Evolutionary conservation across 2,888 invertebrate species (phyloP), one percentile per base, ranked within the genome.

Genomic region (Drymonia ruficornis): DNA sequence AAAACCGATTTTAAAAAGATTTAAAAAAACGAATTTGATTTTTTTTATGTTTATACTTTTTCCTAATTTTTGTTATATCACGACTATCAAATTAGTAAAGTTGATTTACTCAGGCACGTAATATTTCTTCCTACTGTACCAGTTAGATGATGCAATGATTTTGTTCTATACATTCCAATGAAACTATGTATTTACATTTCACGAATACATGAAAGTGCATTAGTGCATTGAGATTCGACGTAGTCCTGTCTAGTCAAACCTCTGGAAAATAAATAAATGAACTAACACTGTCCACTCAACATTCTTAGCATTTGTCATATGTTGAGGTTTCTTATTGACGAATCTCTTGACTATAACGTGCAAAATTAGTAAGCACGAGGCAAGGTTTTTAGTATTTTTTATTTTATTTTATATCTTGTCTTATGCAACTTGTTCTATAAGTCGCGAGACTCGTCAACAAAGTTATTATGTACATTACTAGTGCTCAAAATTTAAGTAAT

Each of bases 251-350:
- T 79, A 80, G 75, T 80, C 64, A 80, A 86, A 83, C 81, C 83
- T 73, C 59, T 48, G 60, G 58, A 60, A 65, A 74, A 65, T 59
- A 67, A 63, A 64, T 70, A 70, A 67, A 68, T 73, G 64, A 71
- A 78, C 74, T 70, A 78, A 86, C 89, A 91, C 89, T 89, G 88
- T 86, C 83, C 90, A 91, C 89, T 81, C 80, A 88, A 89, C 89
- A 90, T 91, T 89, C 89, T 79, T 90, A 91, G 90, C 87, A 67
- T 67, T 80, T 72, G 59, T 56, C 69, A 46, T 54, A 67, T 69
- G 63, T 66, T 70, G 67, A 64, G 60, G 55, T 52, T 50, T 59
- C 51, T 55, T 52, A 78, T 70, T 80, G 81, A 83, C 77, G 81
- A 84, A 88, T 80, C 79, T 76, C 78, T 74, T 61, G 57, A 55